Conservation (phyloP, 2,113 vertebrate species). For the Suricata suricatta region DNA sequence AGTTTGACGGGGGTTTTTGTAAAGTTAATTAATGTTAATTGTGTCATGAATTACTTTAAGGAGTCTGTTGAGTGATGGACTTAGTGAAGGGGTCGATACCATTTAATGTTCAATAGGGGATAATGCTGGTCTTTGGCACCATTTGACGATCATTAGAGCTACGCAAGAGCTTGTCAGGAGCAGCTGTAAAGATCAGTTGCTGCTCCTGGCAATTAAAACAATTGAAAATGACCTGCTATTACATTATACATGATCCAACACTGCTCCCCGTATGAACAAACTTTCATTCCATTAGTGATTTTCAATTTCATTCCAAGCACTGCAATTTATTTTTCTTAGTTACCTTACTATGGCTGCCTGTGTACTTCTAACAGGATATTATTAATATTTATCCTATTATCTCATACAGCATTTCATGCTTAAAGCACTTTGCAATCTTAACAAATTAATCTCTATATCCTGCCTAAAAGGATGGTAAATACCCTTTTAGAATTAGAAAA, state of each 20-base stretch:
- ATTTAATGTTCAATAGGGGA: slow-evolving; percentile 77
- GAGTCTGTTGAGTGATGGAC: slow-evolving; percentile 60
- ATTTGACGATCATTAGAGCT: slow-evolving; percentile 64
- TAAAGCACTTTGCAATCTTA: slow-evolving; percentile 70
- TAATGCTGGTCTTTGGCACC: slow-evolving; percentile 75
- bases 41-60: slow-evolving; percentile 74
- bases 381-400: slow-evolving; percentile 78
- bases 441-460: slow-evolving; percentile 73
- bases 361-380: slow-evolving; percentile 70
- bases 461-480: slow-evolving; percentile 46
- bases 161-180: slow-evolving; percentile 60
- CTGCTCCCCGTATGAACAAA: slow-evolving; percentile 64
- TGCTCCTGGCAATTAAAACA: slow-evolving; percentile 73
- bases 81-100: slow-evolving; percentile 70
- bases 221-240: slow-evolving; percentile 68
- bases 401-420: slow-evolving; percentile 70
- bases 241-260: slow-evolving; percentile 74
- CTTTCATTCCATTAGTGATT: slow-evolving; percentile 75
- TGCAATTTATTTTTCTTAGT: slow-evolving; percentile 74
- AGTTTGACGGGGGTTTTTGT: slow-evolving; percentile 45
- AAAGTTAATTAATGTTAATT: slow-evolving; percentile 81
- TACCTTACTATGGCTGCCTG: slow-evolving; percentile 55
- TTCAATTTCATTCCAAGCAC: slow-evolving; percentile 61
- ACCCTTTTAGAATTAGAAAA: slow-evolving; percentile 55
- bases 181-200: slow-evolving; percentile 71